phyloP scores from a whole-genome alignment of 2,888 invertebrate genomes.

The Acleris literana region DNA sequence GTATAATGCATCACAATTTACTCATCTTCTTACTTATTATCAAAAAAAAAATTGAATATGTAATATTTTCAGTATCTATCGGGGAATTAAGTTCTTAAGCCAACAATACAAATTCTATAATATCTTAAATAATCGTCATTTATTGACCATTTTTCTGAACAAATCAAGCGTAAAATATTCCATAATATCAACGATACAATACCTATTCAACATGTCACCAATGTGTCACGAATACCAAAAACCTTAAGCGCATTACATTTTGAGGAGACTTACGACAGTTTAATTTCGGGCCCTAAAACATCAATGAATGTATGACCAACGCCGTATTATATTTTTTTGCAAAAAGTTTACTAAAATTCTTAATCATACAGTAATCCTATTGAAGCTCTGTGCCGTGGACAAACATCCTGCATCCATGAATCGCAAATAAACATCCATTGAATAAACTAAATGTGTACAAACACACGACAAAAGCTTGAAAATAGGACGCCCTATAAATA shows the following conservation, averaged over 20 bases:
- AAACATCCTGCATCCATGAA: conserved; percentile 72
- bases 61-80: neutral
- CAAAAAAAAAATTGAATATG: neutral
- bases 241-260: neutral
- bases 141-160: conserved; percentile 14
- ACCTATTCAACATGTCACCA: conserved; percentile 23
- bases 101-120: conserved; percentile 4
- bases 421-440: conserved; percentile 68
- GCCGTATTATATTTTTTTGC: conserved; percentile 42
- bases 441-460: conserved; percentile 77
- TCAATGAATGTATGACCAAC: conserved; percentile 23
- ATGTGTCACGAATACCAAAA: neutral
- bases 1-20: no score
- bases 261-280: neutral
- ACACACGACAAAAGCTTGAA: conserved; percentile 61
- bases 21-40: no score
- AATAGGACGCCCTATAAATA: conserved; percentile 67
- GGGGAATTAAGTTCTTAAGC: neutral
- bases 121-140: conserved; percentile 1
- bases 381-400: conserved; percentile 59
- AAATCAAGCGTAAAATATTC: conserved; percentile 22
- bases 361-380: conserved; percentile 39
- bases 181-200: conserved; percentile 32
- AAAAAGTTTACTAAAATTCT: conserved; percentile 41
- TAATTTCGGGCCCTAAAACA: neutral